Evolutionary conservation across 2,113 vertebrate species (phyloP).

Genomic region (Hydropotes inermis): DNA sequence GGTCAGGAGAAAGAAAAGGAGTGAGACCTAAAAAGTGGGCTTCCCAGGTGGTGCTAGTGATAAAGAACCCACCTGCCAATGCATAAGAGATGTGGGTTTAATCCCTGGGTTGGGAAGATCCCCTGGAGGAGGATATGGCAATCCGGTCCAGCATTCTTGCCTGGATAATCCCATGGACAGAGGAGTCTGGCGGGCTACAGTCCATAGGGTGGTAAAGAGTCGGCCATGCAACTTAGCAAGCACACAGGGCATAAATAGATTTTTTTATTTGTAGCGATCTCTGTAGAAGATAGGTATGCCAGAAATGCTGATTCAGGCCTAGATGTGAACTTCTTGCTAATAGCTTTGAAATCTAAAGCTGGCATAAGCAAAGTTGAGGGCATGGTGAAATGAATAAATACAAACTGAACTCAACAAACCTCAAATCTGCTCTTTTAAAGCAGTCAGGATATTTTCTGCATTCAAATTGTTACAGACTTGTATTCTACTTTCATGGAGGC

Average conservation of each 20-base stretch:
- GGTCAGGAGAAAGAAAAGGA: neutral
- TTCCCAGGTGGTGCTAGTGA: neutral
- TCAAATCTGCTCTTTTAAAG: neutral
- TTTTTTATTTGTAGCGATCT: neutral
- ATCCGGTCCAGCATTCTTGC: neutral
- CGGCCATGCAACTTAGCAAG: neutral
- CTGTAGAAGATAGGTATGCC: neutral
- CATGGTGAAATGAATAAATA: neutral
- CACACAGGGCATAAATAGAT: neutral
- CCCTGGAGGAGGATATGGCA: neutral
- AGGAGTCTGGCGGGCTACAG: neutral
- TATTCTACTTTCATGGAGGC: neutral
- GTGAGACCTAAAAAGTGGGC: neutral
- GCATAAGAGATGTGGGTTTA: neutral
- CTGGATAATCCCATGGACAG: neutral
- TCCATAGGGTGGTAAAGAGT: neutral
- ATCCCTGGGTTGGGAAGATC: neutral
- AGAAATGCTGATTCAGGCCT: neutral
- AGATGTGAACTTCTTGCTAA: neutral
- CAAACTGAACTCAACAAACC: neutral
- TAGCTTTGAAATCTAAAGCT: neutral
- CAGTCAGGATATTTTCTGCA: neutral
- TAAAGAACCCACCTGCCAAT: neutral
- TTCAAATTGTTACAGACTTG: neutral
- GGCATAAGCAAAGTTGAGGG: neutral